Conservation (phyloP, 2,113 vertebrate species). For the Neogobius melanostomus region DNA sequence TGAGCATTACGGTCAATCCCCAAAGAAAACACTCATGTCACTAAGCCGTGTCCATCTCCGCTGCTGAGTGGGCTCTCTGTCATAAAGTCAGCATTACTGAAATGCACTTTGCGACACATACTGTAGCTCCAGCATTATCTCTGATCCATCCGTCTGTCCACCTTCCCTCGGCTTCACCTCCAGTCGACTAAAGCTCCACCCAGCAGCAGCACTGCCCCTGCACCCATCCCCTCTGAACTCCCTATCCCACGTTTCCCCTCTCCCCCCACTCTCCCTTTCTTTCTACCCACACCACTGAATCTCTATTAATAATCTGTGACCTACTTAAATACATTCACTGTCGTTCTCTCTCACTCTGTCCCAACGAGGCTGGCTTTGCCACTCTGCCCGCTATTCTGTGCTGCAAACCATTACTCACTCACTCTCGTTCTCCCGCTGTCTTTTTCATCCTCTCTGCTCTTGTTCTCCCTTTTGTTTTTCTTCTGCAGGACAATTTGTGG, state of each 20-base stretch:
- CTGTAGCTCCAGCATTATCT: slow-evolving; percentile 60
- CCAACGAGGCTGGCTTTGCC: slow-evolving; percentile 36
- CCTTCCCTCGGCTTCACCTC: slow-evolving; percentile 55
- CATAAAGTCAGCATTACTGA: slow-evolving; percentile 57
- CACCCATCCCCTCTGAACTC: slow-evolving; percentile 32
- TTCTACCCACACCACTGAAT: slow-evolving; percentile 78
- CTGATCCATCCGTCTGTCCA: slow-evolving; percentile 67
- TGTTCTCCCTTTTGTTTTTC: slow-evolving; percentile 66
- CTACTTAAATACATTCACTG: slow-evolving; percentile 81
- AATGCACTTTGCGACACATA: slow-evolving; percentile 44
- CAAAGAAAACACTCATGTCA: slow-evolving; percentile 23
- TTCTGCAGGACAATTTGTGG: slow-evolving; percentile 65
- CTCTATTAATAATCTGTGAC: slow-evolving; percentile 86
- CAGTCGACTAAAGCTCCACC: slow-evolving; percentile 36
- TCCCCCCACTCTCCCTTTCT: slow-evolving; percentile 52
- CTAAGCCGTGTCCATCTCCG: slow-evolving; percentile 46
- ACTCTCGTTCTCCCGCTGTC: slow-evolving; percentile 34
- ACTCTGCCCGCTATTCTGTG: slow-evolving; percentile 52
- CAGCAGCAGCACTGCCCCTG: slow-evolving; percentile 13
- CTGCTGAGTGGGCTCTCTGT: slow-evolving; percentile 40
- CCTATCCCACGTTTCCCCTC: slow-evolving; percentile 37
- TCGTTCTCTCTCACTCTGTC: slow-evolving; percentile 58
- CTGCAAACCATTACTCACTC: slow-evolving; percentile 60
- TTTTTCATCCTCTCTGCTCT: slow-evolving; percentile 41
- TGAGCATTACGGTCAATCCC: not conserved